A percentile compares a stretch with the other conserved stretches of the same genome.
phyloP scores from a whole-genome alignment of 2,888 invertebrate species.

The Drosophila mayaguana region DNA sequence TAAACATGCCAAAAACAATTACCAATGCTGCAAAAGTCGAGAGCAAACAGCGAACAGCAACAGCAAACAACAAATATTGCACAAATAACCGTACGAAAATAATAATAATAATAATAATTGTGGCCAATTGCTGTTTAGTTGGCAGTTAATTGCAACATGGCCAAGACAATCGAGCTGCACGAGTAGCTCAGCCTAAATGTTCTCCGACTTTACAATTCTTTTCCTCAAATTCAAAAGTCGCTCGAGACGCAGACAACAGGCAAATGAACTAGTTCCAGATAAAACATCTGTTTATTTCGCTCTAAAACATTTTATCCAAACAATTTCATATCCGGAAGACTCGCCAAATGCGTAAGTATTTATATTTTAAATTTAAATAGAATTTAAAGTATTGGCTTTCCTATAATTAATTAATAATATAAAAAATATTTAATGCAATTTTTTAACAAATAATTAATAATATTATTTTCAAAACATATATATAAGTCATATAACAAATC shows the following conservation, averaged over 20 bases:
- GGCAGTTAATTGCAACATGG: slow-evolving; percentile 81
- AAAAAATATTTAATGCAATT: too few species aligned
- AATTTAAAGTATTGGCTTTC: too few species aligned
- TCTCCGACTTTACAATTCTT: slow-evolving; percentile 40
- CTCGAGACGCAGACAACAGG: slow-evolving; percentile 9
- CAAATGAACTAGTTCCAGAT: slow-evolving; percentile 38
- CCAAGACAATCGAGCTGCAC: slow-evolving; percentile 56
- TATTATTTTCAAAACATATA: too few species aligned
- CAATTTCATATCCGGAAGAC: rapidly evolving
- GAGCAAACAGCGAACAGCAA: slow-evolving; percentile 32
- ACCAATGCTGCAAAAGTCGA: slow-evolving; percentile 61
- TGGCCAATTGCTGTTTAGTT: slow-evolving; percentile 81
- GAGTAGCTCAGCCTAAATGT: slow-evolving; percentile 36
- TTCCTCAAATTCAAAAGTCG: slow-evolving; percentile 31
- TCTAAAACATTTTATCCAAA: background rate
- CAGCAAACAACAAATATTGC: slow-evolving; percentile 40
- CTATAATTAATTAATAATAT: too few species aligned
- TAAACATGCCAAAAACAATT: slow-evolving; percentile 81
- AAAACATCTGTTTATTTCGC: background rate
- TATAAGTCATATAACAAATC: too few species aligned
- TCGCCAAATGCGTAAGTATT: background rate
- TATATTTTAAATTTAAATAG: background rate
- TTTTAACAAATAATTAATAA: too few species aligned
- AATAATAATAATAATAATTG: slow-evolving; percentile 81
- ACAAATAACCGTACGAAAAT: slow-evolving; percentile 65